Percentiles rank a stretch among this genome's conserved stretches.
Evolutionary conservation across 2,113 vertebrate species (phyloP).

Genomic region (Forbesichthys papilliferus): DNA sequence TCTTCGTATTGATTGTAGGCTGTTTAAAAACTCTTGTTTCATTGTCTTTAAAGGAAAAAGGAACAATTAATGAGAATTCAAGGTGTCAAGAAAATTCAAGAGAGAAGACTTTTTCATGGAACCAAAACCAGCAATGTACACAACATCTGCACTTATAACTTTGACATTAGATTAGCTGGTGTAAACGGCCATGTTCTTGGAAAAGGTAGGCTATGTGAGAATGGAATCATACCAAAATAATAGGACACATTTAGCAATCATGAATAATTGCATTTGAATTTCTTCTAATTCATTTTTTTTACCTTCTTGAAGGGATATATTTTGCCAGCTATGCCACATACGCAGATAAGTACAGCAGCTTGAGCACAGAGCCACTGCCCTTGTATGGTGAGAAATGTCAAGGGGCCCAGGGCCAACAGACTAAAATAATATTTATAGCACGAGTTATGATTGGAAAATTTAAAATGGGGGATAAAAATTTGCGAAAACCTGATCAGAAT

Average conservation of each 20-base stretch:
- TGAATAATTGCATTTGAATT: neutral
- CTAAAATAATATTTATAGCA: slow-evolving; percentile 83
- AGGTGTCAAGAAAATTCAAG: slow-evolving; percentile 68
- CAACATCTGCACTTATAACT: slow-evolving; percentile 89
- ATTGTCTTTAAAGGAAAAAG: slow-evolving; percentile 79
- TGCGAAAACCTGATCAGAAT: slow-evolving; percentile 79
- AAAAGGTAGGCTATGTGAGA: slow-evolving; percentile 75
- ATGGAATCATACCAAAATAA: neutral
- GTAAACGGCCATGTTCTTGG: slow-evolving; percentile 70
- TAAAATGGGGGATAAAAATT: slow-evolving; percentile 63
- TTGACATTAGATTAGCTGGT: slow-evolving; percentile 83
- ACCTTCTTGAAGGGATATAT: slow-evolving; percentile 80
- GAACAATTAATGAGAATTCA: slow-evolving; percentile 83
- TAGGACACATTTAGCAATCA: neutral
- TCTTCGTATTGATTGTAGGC: accelerated
- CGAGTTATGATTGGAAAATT: slow-evolving; percentile 84
- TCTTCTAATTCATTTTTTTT: neutral
- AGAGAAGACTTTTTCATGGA: slow-evolving; percentile 85
- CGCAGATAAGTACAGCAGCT: slow-evolving; percentile 78
- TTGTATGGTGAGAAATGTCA: slow-evolving; percentile 20
- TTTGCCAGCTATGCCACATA: slow-evolving; percentile 81
- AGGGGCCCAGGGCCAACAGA: accelerated
- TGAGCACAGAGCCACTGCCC: slow-evolving; percentile 37
- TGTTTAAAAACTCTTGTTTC: neutral
- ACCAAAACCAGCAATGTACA: slow-evolving; percentile 80